Conservation (phyloP, 2,888 invertebrate genomes). For the Phalangium opilio region DNA sequence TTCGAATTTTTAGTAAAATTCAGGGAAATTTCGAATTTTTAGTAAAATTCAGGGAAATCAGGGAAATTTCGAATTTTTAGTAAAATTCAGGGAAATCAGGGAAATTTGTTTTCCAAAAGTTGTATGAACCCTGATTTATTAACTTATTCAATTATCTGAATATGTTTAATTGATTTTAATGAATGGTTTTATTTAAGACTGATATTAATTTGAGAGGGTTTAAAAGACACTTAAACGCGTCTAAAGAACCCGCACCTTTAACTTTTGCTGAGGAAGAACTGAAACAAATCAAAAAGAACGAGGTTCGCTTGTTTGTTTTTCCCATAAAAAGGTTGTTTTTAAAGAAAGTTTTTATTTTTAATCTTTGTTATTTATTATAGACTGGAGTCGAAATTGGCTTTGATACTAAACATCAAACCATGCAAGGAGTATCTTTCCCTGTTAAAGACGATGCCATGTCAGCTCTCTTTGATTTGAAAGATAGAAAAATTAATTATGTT, state of each 20-base stretch:
- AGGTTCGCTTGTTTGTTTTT: conserved; percentile 28
- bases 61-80: too few species aligned
- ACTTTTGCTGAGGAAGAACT: conserved; percentile 74
- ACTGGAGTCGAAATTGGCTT: conserved; percentile 39
- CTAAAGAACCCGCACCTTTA: conserved; percentile 72
- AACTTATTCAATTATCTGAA: too few species aligned
- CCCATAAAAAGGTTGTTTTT: background rate
- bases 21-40: too few species aligned
- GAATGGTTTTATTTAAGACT: conserved; percentile 36
- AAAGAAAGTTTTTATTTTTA: background rate
- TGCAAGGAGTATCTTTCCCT: conserved; percentile 79
- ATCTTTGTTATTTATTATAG: conserved; percentile 1
- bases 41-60: too few species aligned
- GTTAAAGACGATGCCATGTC: conserved; percentile 61
- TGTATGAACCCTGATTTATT: too few species aligned
- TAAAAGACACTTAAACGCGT: conserved; percentile 55
- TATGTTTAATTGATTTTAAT: background rate
- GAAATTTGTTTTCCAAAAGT: too few species aligned
- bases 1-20: too few species aligned
- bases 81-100: too few species aligned
- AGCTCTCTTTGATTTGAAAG: conserved; percentile 55
- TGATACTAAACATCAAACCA: conserved; percentile 69
- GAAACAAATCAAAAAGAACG: conserved; percentile 55
- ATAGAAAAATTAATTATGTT: conserved; percentile 67
- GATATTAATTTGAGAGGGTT: conserved; percentile 72